Evolutionary conservation across 2,888 invertebrate species (phyloP).

Genomic region (Lucinisca nassula): DNA sequence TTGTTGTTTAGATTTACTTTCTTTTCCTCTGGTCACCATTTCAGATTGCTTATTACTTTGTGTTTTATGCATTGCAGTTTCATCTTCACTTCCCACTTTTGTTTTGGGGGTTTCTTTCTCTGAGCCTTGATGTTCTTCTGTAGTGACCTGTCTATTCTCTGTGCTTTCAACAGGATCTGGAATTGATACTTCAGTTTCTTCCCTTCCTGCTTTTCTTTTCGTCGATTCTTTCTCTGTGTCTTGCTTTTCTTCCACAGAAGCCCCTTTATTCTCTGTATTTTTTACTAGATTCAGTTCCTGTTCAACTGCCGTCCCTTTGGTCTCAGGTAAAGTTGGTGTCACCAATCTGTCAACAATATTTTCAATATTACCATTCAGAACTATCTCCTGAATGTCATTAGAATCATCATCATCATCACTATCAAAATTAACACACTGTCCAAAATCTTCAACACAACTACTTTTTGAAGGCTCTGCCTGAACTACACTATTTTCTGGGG

Average conservation of each 20-base stretch:
- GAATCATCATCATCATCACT: conserved; percentile 50
- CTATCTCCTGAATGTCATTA: no score
- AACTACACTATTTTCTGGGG: background rate
- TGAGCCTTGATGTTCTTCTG: background rate
- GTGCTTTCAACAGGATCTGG: background rate
- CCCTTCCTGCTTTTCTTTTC: no score
- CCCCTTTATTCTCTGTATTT: no score
- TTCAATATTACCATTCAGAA: no score
- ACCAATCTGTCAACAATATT: no score
- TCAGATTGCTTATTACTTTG: background rate
- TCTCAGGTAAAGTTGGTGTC: no score
- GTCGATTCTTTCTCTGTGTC: no score
- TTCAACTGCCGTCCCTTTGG: no score
- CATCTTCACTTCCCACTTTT: background rate
- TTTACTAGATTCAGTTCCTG: no score
- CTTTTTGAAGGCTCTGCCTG: background rate
- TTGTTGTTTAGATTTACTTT: background rate
- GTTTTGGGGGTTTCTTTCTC: background rate
- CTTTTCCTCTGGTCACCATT: background rate
- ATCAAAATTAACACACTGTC: conserved; percentile 56
- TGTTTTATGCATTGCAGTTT: background rate
- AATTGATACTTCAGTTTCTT: no score
- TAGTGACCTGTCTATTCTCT: background rate
- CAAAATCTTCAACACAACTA: conserved; percentile 35
- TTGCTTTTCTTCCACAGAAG: no score